Base-by-base conservation (phyloP, 2,797 vertebrate genomes). In the Tenualosa thibaudeaui region DNA sequence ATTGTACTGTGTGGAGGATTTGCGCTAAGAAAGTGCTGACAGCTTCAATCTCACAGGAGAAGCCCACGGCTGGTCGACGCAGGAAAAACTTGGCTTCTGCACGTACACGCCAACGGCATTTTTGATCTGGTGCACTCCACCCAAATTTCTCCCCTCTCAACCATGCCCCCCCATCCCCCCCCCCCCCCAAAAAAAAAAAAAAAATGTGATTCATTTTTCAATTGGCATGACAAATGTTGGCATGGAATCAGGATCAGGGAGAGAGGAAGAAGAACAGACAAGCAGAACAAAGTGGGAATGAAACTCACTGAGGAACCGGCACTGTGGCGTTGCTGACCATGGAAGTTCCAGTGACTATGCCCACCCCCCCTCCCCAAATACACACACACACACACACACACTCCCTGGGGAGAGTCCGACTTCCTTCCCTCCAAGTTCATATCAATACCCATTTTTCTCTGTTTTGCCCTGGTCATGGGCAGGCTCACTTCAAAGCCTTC, bases 1-100 rank as follows among this genome's bases (percentile, higher is more conserved):
- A 62, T 81, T 82, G 60, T 83, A 78, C 71, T 78, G 71, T 78
- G 71, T 78, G 71, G 81, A 87, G 89, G 90, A 90, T 93, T 92
- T 92, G 90, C 84, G 86, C 90, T 88, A 90, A 90, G 87, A 93
- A 92, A 93, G 90, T 88, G 92, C 92, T 93, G 93, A 95, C 93
- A 93, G 89, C 85, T 89, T 90, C 82, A 83, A 86, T 90, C 88
- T 90, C 53, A 90, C 62, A 89, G 89, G 85, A 78, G 71, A 78
- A 78, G 71, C 71, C 40, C 71, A 78, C 37, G 40, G 71, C 71
- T 78, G 71, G 71, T 43, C 71, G 19, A 17, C 5, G 19, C 71
- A 22, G 31, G 40, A 78, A 22, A 75, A 43, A 22, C 71, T 19
- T 19, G 37, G 71, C 71, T 78, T 78, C 71, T 78, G 71, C 71